Base-by-base conservation (phyloP, 2,888 invertebrate species). In the Oscheius sp. region DNA sequence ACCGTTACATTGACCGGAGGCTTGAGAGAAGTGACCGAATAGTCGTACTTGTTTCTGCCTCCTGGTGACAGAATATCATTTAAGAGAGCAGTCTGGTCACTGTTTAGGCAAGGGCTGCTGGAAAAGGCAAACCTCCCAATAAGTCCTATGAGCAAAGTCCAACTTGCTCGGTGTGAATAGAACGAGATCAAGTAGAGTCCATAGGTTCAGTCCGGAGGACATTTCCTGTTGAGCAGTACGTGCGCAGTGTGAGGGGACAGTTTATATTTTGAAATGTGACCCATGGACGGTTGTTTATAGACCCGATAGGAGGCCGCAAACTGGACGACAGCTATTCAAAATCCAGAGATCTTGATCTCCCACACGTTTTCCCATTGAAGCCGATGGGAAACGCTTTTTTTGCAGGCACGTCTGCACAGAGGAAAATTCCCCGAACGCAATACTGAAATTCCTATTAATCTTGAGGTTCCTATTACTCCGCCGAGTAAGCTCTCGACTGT, bases 241-340 rank as follows among this genome's bases (percentile, higher is more conserved):
- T 42, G 11, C n/a, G 53, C 53, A 53, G 53, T 29, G 32, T 5
- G 29, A 5, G 7, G 9, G n/a, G 32, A 3, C 63, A 32, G 63
- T 63, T 63, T 63, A 63, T 63, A 42, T 42, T 42, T 48, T 47
- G 63, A 47, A 63, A 63, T 50, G 29, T 47, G 63, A 63, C 29
- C 3, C 42, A 7, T 53, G 3, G 53, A 53, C 53, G 7, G 29
- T 53, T 53, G 42, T 7, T 42, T 42, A 42, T 42, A 42, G 7
- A 42, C 42, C 3, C 42, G 3, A 42, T 5, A 42, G 42, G 21
- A 21, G 21, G 21, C 21, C 21, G 21, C 21, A 42, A 5, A 42
- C 42, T 42, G 42, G 7, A 7, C 4, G 42, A 3, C 3, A 42
- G 42, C 42, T 42, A 7, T 42, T 42, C 42, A 42, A 42, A 42